These are phyloP conservation scores for Liodrosophila aerea DNA, from an alignment of 2,888 invertebrate species.

Conservation along the genomic window DNA sequence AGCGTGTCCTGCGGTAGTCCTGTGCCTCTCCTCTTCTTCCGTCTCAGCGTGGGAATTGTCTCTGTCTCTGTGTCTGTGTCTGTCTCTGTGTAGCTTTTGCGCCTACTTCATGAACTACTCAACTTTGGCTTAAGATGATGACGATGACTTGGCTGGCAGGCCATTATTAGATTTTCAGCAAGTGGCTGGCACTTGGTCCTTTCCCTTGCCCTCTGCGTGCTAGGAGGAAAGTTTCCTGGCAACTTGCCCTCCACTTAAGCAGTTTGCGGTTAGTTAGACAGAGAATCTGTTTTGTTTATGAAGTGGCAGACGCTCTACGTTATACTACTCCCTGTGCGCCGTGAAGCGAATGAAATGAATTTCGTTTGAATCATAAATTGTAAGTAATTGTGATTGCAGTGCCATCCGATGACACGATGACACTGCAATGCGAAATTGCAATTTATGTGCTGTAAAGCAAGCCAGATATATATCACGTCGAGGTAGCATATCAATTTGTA, in stretches of 20 bases:
- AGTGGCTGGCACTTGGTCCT: constrained; percentile 43
- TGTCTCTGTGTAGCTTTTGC: background rate
- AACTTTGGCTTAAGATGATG: constrained; percentile 42
- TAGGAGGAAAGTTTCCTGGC: constrained; percentile 41
- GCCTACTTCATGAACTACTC: constrained; percentile 59
- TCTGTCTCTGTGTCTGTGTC: constrained; percentile 11
- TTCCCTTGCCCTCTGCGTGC: constrained; percentile 1
- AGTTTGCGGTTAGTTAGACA: constrained; percentile 71
- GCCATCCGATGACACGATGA: no score
- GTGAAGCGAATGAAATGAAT: constrained; percentile 31
- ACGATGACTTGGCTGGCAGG: constrained; percentile 28
- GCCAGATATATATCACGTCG: background rate
- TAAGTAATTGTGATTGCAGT: constrained; percentile 32
- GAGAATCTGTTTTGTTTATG: constrained; percentile 59
- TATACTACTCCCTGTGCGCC: constrained; percentile 19
- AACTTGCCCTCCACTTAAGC: constrained; percentile 43
- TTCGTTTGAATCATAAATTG: constrained; percentile 28
- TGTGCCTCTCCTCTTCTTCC: constrained; percentile 7
- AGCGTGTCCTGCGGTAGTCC: constrained; percentile 30
- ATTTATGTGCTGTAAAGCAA: constrained; percentile 42
- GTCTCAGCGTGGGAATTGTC: constrained; percentile 13
- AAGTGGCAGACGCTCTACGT: constrained; percentile 31
- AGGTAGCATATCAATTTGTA: constrained; percentile 7
- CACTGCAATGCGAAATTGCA: background rate
- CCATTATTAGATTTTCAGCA: constrained; percentile 74